These are phyloP conservation scores for Cheilosia soror DNA, from an alignment of 2,888 invertebrate species.

Conservation along the genomic window DNA sequence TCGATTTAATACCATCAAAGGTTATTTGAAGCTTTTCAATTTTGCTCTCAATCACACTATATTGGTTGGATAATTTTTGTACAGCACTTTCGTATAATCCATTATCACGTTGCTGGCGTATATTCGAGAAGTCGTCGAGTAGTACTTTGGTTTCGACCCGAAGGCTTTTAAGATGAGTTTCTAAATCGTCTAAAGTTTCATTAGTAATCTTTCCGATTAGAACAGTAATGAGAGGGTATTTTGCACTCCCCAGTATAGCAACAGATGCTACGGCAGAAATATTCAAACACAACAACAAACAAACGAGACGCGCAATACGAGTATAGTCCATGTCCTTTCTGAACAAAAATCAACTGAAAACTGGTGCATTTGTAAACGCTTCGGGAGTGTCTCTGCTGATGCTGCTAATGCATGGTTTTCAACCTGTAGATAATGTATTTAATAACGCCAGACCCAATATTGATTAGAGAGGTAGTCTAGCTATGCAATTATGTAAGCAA, in stretches of 20 bases:
- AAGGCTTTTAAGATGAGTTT: background rate
- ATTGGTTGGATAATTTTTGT: background rate
- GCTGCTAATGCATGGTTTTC: too few species aligned
- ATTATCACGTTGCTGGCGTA: background rate
- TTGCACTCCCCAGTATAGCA: background rate
- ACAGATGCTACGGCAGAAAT: background rate
- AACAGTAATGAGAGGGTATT: background rate
- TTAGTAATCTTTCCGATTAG: background rate
- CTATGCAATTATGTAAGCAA: too few species aligned
- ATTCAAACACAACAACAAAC: background rate
- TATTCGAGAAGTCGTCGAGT: background rate
- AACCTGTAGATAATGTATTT: too few species aligned
- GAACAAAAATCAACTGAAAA: background rate
- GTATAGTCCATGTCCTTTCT: background rate
- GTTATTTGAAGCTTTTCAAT: background rate
- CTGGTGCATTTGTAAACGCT: too few species aligned
- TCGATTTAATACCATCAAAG: background rate
- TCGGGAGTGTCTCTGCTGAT: too few species aligned
- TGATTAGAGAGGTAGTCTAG: too few species aligned
- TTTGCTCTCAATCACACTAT: background rate
- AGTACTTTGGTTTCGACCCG: background rate
- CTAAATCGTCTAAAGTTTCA: background rate
- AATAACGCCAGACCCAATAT: too few species aligned
- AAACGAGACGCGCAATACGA: background rate
- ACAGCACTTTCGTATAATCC: background rate